A percentile compares a stretch with the other conserved stretches of the same genome.
These are phyloP conservation scores for Acleris sparsana DNA, from an alignment of 2,888 invertebrate species.

Conservation along the genomic window DNA sequence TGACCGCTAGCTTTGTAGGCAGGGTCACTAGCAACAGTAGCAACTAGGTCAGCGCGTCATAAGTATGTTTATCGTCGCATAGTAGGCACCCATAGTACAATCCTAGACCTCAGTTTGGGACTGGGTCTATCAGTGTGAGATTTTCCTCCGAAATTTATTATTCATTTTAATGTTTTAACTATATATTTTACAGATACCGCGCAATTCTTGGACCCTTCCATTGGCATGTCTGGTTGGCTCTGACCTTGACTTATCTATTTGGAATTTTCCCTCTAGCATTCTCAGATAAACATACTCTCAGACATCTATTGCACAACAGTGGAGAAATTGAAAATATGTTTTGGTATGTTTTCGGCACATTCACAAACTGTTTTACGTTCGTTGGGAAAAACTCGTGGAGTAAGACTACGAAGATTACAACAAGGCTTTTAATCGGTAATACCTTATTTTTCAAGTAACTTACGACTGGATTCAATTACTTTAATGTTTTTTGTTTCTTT, in stretches of 20 bases:
- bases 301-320: slow-evolving; percentile 86
- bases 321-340: slow-evolving; percentile 92
- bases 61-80: too few relatives aligned
- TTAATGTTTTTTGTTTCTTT: slow-evolving; percentile 31
- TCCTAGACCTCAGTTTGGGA: too few relatives aligned
- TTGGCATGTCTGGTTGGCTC: slow-evolving; percentile 90
- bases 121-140: too few relatives aligned
- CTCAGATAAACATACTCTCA: slow-evolving; percentile 87
- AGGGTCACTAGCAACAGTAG: too few relatives aligned
- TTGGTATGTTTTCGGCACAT: slow-evolving; percentile 94
- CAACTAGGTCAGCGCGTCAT: too few relatives aligned
- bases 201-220: slow-evolving; percentile 93
- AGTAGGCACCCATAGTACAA: too few relatives aligned
- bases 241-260: slow-evolving; percentile 88
- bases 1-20: too few relatives aligned
- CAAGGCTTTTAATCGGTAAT: slow-evolving; percentile 88
- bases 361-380: slow-evolving; percentile 91
- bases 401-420: slow-evolving; percentile 86
- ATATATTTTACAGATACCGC: slow-evolving; percentile 84
- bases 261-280: slow-evolving; percentile 90
- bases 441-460: too few relatives aligned
- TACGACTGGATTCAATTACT: too few relatives aligned
- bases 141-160: too few relatives aligned
- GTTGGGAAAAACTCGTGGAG: slow-evolving; percentile 88
- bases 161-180: too few relatives aligned